phyloP scores from a whole-genome alignment of 2,888 invertebrate genomes.

The Melanostoma mellinum region DNA sequence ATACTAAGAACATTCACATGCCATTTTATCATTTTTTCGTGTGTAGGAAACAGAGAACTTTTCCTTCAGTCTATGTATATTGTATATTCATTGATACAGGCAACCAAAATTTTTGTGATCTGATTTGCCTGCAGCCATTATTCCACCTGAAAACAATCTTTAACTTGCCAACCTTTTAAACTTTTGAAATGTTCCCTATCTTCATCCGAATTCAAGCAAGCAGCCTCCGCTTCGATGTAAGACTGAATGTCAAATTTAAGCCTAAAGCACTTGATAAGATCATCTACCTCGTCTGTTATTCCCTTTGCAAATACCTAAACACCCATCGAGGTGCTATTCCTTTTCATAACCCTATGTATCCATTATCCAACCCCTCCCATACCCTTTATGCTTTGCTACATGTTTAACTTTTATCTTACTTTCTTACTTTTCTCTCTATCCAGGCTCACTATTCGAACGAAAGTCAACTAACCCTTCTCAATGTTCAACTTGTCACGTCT shows the following conservation, averaged over 20 bases:
- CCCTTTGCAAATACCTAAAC: neutral
- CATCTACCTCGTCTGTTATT: neutral
- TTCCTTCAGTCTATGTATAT: too few species aligned
- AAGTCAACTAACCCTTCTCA: conserved; percentile 80
- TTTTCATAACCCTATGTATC: neutral
- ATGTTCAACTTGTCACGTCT: conserved; percentile 79
- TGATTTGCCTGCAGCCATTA: too few species aligned
- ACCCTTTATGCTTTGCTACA: neutral
- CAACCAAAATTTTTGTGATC: too few species aligned
- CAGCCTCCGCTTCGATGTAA: neutral
- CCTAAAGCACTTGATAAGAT: neutral
- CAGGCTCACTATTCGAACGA: conserved; percentile 79
- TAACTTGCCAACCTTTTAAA: too few species aligned
- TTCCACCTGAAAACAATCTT: too few species aligned
- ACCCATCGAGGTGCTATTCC: neutral
- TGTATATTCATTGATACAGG: too few species aligned
- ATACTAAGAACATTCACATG: too few species aligned
- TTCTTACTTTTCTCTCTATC: conserved; percentile 1
- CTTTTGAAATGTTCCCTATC: too few species aligned
- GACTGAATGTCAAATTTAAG: neutral
- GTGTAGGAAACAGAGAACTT: too few species aligned
- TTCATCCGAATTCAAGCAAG: too few species aligned
- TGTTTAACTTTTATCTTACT: conserved; percentile 32
- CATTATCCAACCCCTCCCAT: neutral
- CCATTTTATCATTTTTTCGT: too few species aligned